Evolutionary conservation across 92 coral and sea anemone genomes (phyloP).

Genomic region (Galaxea fascicularis): DNA sequence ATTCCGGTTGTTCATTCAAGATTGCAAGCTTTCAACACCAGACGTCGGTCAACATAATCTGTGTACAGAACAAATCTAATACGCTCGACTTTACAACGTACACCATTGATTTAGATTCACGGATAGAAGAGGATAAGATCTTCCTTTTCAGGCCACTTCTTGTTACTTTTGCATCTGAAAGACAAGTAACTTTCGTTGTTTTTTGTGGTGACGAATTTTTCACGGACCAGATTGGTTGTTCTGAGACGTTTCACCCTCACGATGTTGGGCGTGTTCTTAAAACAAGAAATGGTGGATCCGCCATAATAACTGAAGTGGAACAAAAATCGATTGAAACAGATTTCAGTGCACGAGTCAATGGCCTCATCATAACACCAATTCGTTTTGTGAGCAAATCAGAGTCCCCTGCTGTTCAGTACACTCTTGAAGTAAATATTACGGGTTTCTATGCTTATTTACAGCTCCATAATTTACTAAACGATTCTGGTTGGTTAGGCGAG

Average conservation of each 20-base stretch:
- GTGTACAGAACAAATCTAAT: conserved; percentile 36
- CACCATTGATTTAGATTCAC: conserved; percentile 15
- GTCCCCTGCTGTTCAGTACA: conserved; percentile 54
- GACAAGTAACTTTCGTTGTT: conserved; percentile 60
- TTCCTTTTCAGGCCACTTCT: conserved; percentile 62
- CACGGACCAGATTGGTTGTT: conserved; percentile 47
- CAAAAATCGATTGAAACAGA: conserved; percentile 24
- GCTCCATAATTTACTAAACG: conserved; percentile 8
- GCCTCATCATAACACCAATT: conserved; percentile 64
- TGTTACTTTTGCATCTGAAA: conserved; percentile 60
- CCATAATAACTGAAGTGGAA: conserved; percentile 65
- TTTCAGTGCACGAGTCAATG: conserved; percentile 67
- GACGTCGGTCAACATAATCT: conserved; percentile 40
- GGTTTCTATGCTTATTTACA: conserved; percentile 21
- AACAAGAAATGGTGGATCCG: conserved; percentile 86
- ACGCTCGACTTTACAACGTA: conserved; percentile 33
- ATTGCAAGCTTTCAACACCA: conserved; percentile 49
- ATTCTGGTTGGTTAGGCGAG: conserved; percentile 72
- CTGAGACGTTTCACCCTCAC: conserved; percentile 64
- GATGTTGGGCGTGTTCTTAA: conserved; percentile 76
- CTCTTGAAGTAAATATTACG: conserved; percentile 26
- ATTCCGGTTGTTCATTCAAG: conserved; percentile 43
- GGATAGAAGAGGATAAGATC: conserved; percentile 21
- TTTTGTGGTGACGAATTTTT: conserved; percentile 64
- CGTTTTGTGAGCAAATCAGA: conserved; percentile 32